Base-by-base conservation (phyloP, 2,888 invertebrate genomes). In the Microchrysa polita region DNA sequence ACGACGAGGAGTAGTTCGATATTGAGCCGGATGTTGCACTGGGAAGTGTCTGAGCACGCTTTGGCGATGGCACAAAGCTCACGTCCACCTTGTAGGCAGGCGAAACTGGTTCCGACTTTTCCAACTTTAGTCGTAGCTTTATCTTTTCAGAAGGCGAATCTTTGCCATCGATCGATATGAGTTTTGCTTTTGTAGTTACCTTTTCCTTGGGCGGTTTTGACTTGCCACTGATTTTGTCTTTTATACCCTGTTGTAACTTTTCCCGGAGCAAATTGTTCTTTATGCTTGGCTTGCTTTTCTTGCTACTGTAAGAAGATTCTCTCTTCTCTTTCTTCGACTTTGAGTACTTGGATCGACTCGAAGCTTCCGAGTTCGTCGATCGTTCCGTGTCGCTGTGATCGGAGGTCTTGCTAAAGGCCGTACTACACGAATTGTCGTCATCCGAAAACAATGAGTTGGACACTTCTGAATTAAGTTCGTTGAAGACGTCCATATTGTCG, bases 31-130 rank as follows among this genome's bases (percentile, higher is more conserved):
- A 57, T 27, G 77, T 69, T 4, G 74, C 44, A 67, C 42, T 67
- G 10, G 61, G 59, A 1, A 83, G 79, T 74, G 81, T 77, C 2
- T 83, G 80, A 48, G 83, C 74, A 16, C 79, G 76, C 77, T 86
- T 86, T 61, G 88, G 86, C 55, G 78, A 75, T 80, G 89, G 89
- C 5, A 91, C 89, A 82, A 92, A 93, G 77, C 91, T 91, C 34
- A 92, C 90, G 80, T 93, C 93, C 23, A 93, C 92, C 83, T 93
- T 93, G 82, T 94, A 94, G 0, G 93, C 92, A 0, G 92, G 88
- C 77, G 90, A 90, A 0, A 92, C 89, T 0, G 93, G 93, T 82
- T 94, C 94, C 60, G 90, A 91, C 81, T 94, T 94, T 79, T 94
- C 95, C 75, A 95, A 83, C 81, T 95, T 95, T 48, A 95, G 85